Conservation (phyloP, 2,888 invertebrate genomes). For the Peribatodes rhomboidaria region DNA sequence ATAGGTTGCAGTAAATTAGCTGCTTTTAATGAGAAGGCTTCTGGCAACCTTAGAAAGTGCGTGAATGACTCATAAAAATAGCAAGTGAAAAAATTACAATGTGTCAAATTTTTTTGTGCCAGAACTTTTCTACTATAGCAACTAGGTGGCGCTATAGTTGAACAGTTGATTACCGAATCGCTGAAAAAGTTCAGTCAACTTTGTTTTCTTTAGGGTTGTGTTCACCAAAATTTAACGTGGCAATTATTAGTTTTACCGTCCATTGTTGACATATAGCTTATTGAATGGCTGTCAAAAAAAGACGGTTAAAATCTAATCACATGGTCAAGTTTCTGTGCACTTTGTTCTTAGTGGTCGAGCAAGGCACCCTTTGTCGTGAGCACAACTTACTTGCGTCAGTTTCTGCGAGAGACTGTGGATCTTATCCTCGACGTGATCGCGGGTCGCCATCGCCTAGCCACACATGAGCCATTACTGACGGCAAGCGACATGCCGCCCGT, state of each 20-base stretch:
- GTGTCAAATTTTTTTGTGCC: neutral
- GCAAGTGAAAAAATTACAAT: neutral
- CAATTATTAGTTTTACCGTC: too few species aligned
- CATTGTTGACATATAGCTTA: too few species aligned
- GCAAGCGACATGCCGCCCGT: slow-evolving; percentile 71
- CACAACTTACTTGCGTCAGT: slow-evolving; percentile 90
- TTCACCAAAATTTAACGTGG: too few species aligned
- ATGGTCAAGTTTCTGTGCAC: too few species aligned
- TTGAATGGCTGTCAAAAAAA: too few species aligned
- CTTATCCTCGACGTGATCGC: slow-evolving; percentile 91
- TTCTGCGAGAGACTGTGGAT: slow-evolving; percentile 91
- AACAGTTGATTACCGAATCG: neutral
- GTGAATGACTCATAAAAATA: slow-evolving; percentile 6
- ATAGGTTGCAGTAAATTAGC: too few species aligned
- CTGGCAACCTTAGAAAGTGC: slow-evolving; percentile 3
- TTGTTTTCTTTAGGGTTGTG: neutral
- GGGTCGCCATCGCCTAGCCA: slow-evolving; percentile 90
- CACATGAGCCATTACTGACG: slow-evolving; percentile 82
- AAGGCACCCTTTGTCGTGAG: slow-evolving; percentile 57
- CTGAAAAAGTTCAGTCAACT: slow-evolving; percentile 5
- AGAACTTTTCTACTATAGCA: neutral
- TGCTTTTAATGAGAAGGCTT: neutral
- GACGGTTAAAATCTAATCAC: too few species aligned
- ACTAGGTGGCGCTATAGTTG: slow-evolving; percentile 21
- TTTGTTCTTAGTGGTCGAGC: slow-evolving; percentile 58